Evolutionary conservation across 1,140 invertebrate genomes (phyloP).

Genomic region (Eriosoma lanigerum): DNA sequence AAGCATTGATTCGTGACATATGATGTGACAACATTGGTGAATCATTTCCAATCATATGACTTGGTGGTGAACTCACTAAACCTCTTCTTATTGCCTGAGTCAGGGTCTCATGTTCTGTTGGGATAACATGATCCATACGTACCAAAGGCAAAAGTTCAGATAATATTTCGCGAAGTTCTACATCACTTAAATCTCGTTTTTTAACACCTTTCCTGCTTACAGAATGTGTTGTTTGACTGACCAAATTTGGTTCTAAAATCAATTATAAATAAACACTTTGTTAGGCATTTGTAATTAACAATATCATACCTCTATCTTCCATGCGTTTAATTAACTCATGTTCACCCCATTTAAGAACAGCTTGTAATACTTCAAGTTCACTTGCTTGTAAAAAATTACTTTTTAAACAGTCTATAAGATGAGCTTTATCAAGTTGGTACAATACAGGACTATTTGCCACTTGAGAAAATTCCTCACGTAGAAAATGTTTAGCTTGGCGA

Average conservation of each 20-base stretch:
- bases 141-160: slow-evolving; percentile 78
- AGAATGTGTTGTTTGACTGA: slow-evolving; percentile 88
- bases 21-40: slow-evolving; percentile 62
- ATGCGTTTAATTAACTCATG: slow-evolving; percentile 77
- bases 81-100: slow-evolving; percentile 79
- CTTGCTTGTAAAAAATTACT: slow-evolving; percentile 90
- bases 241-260: slow-evolving; percentile 80
- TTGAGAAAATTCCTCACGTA: slow-evolving; percentile 82
- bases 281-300: background rate
- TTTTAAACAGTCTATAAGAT: slow-evolving; percentile 77
- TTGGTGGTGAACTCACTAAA: slow-evolving; percentile 80
- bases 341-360: slow-evolving; percentile 89
- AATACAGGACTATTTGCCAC: slow-evolving; percentile 72
- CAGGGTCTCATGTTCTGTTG: slow-evolving; percentile 80
- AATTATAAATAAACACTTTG: slow-evolving; percentile 43
- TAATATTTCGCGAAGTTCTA: slow-evolving; percentile 82
- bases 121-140: slow-evolving; percentile 85
- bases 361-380: slow-evolving; percentile 83
- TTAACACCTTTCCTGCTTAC: slow-evolving; percentile 83
- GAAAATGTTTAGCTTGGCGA: slow-evolving; percentile 67
- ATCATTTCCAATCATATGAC: slow-evolving; percentile 80
- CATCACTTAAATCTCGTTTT: slow-evolving; percentile 81
- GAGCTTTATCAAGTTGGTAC: slow-evolving; percentile 76
- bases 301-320: slow-evolving; percentile 71
- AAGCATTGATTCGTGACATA: slow-evolving; percentile 70